Evolutionary conservation across 2,113 vertebrate species (phyloP), one percentile per base, ranked within the genome.

Genomic region (Hemibagrus wyckioides): DNA sequence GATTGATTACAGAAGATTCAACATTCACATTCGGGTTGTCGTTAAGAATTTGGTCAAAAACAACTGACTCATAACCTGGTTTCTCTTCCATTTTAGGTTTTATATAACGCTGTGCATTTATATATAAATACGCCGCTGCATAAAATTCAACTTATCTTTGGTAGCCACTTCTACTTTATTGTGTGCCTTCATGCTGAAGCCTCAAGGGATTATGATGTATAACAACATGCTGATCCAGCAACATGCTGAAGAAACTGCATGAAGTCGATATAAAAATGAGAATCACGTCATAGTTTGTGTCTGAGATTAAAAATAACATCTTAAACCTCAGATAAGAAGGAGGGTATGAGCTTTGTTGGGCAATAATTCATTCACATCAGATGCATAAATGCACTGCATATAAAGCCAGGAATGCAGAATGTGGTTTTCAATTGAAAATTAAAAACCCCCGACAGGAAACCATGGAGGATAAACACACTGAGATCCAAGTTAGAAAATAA

Each of bases 401-500:
- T 71, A 13, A 57, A 73, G 17, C 2, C 63, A 83, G 67, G 5
- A 71, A 36, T 0, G 14, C n/a, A n/a, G n/a, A n/a, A n/a, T n/a
- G n/a, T 6, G 50, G 63, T 13, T 39, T 54, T 41, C 39, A 73
- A 84, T 84, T 57, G 36, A 57, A 84, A 56, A 41, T 59, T 14
- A 7, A 57, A 84, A 36, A 75, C 57, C 36, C 50, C 83, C 41
- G 50, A 73, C 23, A 57, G 30, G 23, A 84, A 73, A 39, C 82
- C 63, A 21, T 52, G 19, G 61, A 30, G 82, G 61, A 69, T 83
- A 83, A 83, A 83, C 41, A 83, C n/a, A 71, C 48, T 6, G n/a
- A 67, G 44, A 69, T 4, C 15, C 52, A 25, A 23, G 52, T 3
- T 80, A 57, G 21, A 71, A 30, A 50, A 21, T 69, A 65, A 52